phyloP scores from a whole-genome alignment of 2,888 invertebrate genomes.

The Metacarcinus magister region DNA sequence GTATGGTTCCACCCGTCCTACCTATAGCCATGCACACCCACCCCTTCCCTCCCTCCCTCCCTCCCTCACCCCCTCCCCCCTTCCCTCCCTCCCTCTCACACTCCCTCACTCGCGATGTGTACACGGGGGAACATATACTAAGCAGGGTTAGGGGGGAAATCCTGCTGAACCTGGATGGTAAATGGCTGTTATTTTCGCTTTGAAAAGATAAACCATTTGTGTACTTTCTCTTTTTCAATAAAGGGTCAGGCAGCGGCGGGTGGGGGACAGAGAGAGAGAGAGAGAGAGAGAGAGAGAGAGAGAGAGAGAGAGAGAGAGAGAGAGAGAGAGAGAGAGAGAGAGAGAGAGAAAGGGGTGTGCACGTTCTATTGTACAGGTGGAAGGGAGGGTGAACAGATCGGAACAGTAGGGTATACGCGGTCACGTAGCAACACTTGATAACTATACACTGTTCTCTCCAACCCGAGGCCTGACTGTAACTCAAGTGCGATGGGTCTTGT shows the following conservation, averaged over 20 bases:
- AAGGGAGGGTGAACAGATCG: constrained; percentile 68
- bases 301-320: constrained; percentile 63
- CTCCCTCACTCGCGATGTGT: not conserved
- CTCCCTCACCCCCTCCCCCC: not conserved
- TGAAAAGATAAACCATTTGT: constrained; percentile 80
- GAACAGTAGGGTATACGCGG: constrained; percentile 64
- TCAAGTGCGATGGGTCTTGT: constrained; percentile 61
- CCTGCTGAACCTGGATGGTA: constrained; percentile 74
- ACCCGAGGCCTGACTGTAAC: constrained; percentile 59
- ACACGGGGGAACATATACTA: constrained; percentile 64
- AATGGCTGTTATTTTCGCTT: constrained; percentile 79
- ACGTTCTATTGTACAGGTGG: constrained; percentile 66
- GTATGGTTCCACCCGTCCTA: not conserved
- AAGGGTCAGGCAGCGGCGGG: constrained; percentile 60
- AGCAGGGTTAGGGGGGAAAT: constrained; percentile 70
- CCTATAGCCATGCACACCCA: not conserved
- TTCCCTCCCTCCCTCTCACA: not conserved
- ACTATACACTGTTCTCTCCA: constrained; percentile 67
- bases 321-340: constrained; percentile 63
- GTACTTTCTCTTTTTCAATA: constrained; percentile 79
- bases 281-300: constrained; percentile 55
- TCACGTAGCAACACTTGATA: constrained; percentile 73
- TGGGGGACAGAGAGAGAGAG: constrained; percentile 30
- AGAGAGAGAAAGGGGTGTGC: constrained; percentile 54
- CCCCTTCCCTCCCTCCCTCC: not conserved